Base-by-base conservation (phyloP, 2,113 vertebrate genomes). In the Thomomys bottae region DNA sequence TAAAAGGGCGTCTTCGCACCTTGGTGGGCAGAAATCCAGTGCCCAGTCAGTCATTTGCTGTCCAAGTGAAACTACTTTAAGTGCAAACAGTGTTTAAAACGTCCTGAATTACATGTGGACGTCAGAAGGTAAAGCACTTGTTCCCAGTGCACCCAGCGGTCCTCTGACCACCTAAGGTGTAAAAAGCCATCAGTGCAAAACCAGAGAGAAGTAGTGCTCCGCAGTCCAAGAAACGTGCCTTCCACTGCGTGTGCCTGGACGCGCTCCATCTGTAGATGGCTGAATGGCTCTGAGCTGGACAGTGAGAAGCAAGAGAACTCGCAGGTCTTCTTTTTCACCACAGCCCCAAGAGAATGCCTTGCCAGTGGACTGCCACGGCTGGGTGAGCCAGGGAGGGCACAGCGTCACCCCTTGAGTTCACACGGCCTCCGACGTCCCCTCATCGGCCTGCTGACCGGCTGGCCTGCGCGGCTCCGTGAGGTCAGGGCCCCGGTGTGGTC, bases 121-220 rank as follows among this genome's bases (percentile, higher is more conserved):
- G 98, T 97, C 97, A 96, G 98, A 98, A 98, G 98, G 97, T 96
- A 96, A 97, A 96, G 88, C 97, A 92, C 96, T 96, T 97, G n/a
- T n/a, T 96, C 24, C 94, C 91, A 98, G 98, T 98, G 98, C 97
- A 97, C 97, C 97, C 97, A 98, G 98, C 97, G 94, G 97, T 97
- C 97, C 96, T 96, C 98, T 97, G 97, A 97, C 97, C 96, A 96
- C 71, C 91, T 96, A 94, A 90, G 45, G 95, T 96, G 95, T 45
- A 89, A 97, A 98, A 98, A n/a, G n/a, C n/a, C 98, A 98, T 98
- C 99, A 99, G 98, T 99, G 98, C 98, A 98, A 98, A 97, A 95
- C 80, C 98, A 97, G 94, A 97, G 97, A 97, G 93, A 98, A 96
- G 97, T 96, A 97, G 98, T 98, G 97, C 93, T 97, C 92, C 66